Base-by-base conservation (phyloP, 2,888 invertebrate genomes). In the Odontothrips loti region DNA sequence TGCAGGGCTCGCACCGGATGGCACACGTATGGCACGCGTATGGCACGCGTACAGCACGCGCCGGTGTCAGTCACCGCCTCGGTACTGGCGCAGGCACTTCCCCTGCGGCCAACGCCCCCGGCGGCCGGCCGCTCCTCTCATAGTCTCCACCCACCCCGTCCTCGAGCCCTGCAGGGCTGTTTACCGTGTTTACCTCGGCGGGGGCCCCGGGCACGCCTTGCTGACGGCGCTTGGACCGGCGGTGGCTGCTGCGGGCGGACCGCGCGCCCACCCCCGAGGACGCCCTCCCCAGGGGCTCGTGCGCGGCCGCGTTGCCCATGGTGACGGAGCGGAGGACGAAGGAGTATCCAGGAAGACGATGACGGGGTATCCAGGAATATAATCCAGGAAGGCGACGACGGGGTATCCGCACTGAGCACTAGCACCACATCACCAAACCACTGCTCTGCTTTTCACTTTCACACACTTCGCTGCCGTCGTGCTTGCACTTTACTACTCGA, bases 231-330 rank as follows among this genome's bases (percentile, higher is more conserved):
- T 75, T 75, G 68, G 68, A 75, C 11, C 68, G 68, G 27, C 68
- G 68, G 68, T 75, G 68, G 27, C 68, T 75, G 68, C 23, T 12
- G 9, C 68, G 68, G 23, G 27, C 27, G n/a, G n/a, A n/a, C n/a
- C n/a, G n/a, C 11, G 68, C 27, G 6, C 34, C 34, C 23, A 27
- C 23, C 68, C 23, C 68, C 23, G 68, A 75, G 23, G 68, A 75
- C 68, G 68, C 68, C 68, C 68, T 75, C 23, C 68, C 68, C 68
- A 75, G 68, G 23, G 68, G 68, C 68, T 75, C 68, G 68, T 75
- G 68, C 11, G 68, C 68, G 23, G 68, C 68, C 27, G 68, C 68
- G 68, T 75, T 75, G 11, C 68, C 68, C 68, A 75, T 75, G 23
- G 27, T 12, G 0, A 23, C 68, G 68, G 23, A 1, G 20, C 68